A percentile compares a stretch with the other conserved stretches of the same genome.
These are phyloP conservation scores for Psylliodes chrysocephalus DNA, from an alignment of 2,888 invertebrate species.

Conservation along the genomic window DNA sequence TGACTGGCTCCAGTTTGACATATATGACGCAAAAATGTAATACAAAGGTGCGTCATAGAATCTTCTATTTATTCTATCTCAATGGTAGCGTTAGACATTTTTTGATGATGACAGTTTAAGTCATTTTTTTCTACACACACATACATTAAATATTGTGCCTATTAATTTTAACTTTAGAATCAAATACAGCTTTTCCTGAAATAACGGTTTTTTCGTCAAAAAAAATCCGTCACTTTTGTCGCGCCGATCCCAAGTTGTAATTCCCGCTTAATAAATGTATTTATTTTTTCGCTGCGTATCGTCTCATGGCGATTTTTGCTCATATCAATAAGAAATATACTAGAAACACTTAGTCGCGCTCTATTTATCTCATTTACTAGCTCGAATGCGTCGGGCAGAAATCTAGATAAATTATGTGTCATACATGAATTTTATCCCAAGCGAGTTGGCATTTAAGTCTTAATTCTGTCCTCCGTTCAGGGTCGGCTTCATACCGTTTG, in stretches of 20 bases:
- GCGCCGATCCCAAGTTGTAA: constrained; percentile 1
- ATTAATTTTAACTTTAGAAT: no score
- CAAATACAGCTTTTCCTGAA: no score
- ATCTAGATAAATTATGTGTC: constrained; percentile 34
- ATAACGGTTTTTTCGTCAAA: no score
- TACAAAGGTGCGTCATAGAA: no score
- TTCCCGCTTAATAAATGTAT: not conserved
- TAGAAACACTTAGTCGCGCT: constrained; percentile 30
- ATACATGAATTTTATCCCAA: constrained; percentile 29
- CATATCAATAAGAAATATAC: constrained; percentile 22
- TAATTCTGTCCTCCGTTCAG: constrained; percentile 21
- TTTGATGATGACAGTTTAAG: no score
- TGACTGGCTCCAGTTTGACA: no score
- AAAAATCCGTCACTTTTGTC: not conserved
- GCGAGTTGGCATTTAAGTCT: constrained; percentile 22
- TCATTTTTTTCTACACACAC: no score
- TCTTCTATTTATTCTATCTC: no score
- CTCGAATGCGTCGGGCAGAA: constrained; percentile 18
- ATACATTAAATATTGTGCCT: no score
- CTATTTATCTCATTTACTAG: constrained; percentile 31
- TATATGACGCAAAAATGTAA: no score
- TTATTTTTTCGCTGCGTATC: not conserved
- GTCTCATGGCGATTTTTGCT: constrained; percentile 11
- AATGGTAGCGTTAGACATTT: no score
- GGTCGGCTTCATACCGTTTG: no score